Evolutionary conservation across 2,888 invertebrate species (phyloP).

Genomic region (Xylota segnis): DNA sequence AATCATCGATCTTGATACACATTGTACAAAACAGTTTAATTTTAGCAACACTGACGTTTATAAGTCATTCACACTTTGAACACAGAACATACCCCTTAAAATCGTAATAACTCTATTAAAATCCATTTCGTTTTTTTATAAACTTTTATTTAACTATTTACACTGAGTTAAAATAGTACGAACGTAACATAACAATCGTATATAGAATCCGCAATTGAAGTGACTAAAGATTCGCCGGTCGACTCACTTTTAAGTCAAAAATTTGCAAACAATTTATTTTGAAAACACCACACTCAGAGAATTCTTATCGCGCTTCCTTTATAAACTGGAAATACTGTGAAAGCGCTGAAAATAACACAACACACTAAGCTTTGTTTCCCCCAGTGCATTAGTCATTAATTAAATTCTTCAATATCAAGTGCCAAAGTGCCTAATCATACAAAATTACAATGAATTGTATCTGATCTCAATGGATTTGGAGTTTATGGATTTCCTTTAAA

Average conservation of each 20-base stretch:
- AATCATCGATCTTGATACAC: slow-evolving; percentile 19
- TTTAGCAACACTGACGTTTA: slow-evolving; percentile 10
- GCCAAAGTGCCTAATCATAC: slow-evolving; percentile 59
- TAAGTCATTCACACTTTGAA: slow-evolving; percentile 24
- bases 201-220: slow-evolving; percentile 46
- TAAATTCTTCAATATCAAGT: slow-evolving; percentile 44
- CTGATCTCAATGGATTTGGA: slow-evolving; percentile 24
- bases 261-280: slow-evolving; percentile 31
- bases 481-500: slow-evolving; percentile 12
- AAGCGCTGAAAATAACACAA: slow-evolving; percentile 61
- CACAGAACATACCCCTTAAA: slow-evolving; percentile 53
- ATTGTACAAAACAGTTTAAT: slow-evolving; percentile 14
- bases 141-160: slow-evolving; percentile 29
- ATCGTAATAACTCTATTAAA: slow-evolving; percentile 53
- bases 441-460: slow-evolving; percentile 60
- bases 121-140: slow-evolving; percentile 48
- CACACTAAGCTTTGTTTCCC: slow-evolving; percentile 67
- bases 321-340: slow-evolving; percentile 60
- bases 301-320: slow-evolving; percentile 68
- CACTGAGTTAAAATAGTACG: slow-evolving; percentile 10
- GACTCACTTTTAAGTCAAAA: slow-evolving; percentile 66
- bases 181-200: slow-evolving; percentile 63
- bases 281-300: slow-evolving; percentile 37
- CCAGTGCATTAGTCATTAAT: slow-evolving; percentile 61
- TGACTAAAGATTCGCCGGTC: slow-evolving; percentile 53